Percentiles rank a stretch among this genome's conserved stretches.
These are phyloP conservation scores for Galemys pyrenaicus DNA, from an alignment of 2,113 vertebrate genomes.

Conservation along the genomic window DNA sequence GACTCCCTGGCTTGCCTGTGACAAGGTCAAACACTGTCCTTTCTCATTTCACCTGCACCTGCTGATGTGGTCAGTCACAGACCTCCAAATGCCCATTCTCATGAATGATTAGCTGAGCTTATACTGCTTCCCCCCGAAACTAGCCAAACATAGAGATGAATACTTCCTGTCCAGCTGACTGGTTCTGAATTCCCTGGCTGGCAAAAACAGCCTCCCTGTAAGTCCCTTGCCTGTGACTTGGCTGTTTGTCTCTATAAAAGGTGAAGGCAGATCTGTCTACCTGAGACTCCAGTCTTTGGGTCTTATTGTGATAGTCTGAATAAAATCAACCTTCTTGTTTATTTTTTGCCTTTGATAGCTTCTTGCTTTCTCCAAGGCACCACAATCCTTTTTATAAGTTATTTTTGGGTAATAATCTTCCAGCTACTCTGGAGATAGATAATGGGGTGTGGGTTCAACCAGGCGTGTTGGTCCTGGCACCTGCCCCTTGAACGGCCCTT, in stretches of 20 bases:
- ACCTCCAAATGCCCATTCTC: background rate
- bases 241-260: background rate
- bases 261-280: background rate
- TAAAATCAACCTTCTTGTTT: background rate
- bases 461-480: background rate
- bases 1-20: background rate
- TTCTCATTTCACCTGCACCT: background rate
- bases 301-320: background rate
- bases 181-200: background rate
- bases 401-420: background rate
- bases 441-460: background rate
- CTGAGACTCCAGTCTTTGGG: background rate
- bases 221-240: background rate
- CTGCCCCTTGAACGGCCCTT: background rate
- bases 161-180: background rate
- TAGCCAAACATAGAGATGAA: background rate
- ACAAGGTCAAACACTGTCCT: background rate
- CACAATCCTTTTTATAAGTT: background rate
- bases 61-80: background rate
- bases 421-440: background rate
- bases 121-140: background rate
- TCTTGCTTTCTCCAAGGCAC: background rate
- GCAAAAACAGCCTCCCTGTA: background rate
- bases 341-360: background rate
- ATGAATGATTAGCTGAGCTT: background rate